Evolutionary conservation across 2,888 invertebrate genomes (phyloP), one percentile per base, ranked within the genome.

Genomic region (Xiphydria camelus): DNA sequence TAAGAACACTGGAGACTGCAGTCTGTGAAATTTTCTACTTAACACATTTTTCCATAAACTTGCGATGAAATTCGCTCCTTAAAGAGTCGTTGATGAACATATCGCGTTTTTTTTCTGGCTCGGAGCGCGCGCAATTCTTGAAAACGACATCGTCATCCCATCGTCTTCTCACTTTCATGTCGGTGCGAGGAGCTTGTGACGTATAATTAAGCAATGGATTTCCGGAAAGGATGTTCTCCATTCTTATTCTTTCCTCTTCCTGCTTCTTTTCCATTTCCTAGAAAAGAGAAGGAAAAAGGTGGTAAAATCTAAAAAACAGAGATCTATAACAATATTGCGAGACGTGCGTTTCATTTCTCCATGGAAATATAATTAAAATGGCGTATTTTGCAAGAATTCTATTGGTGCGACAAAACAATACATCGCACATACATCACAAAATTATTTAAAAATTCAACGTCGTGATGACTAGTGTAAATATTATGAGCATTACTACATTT

Each of bases 71-170:
- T 73, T 99, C 98, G 31, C 97, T 98, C 57, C 99, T 84, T 42
- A 99, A 78, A 0, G 97, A 95, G 75, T 99, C 99, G 76, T 99
- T 99, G 50, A 99, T 95, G 70, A 99, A 99, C 17, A 89, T 85
- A 55, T 89, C 89, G 9, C 80, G 78, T 67, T 91, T 92, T 69
- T 90, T 90, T 55, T 94, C 93, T 1, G 94, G 94, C 73, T 96
- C 95, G 0, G 94, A 93, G 44, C 95, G 87, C 0, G 98, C 96
- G 80, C 99, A 99, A 75, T 99, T 99, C 77, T 99, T 99, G 76
- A 99, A 99, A 0, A 99, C 98, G 1, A 99, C 99, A 79, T 99
- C 99, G 73, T 99, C 99, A 74, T 99, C 98, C 99, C 99, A 99
- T 62, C 97, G 80, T 50, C 94, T 81, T 73, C 92, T 91, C 0